These are phyloP conservation scores for Plectus sambesii DNA, from an alignment of 1,140 invertebrate species.

Conservation along the genomic window DNA sequence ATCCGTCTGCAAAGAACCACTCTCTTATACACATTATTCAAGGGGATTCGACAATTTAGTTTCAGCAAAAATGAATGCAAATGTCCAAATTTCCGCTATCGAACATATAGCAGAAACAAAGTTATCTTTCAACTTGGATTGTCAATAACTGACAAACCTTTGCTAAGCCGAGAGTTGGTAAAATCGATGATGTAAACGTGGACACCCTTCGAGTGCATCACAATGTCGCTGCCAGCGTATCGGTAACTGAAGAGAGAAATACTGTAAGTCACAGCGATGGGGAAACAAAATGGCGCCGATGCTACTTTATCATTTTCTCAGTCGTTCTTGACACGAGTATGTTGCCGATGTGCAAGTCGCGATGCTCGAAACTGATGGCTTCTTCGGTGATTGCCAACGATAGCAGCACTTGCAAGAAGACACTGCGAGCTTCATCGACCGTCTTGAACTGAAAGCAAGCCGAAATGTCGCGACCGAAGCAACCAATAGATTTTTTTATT, in stretches of 20 bases:
- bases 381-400: constrained; percentile 68
- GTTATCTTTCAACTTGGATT: constrained; percentile 8
- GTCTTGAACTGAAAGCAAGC: constrained; percentile 40
- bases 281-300: constrained; percentile 7
- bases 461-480: too few species aligned
- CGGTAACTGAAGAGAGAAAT: constrained; percentile 49
- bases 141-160: constrained; percentile 45
- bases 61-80: background rate
- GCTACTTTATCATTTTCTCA: constrained; percentile 1
- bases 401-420: constrained; percentile 47
- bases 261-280: background rate
- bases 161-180: constrained; percentile 67
- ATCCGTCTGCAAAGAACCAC: constrained; percentile 50
- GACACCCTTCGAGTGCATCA: constrained; percentile 51
- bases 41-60: background rate
- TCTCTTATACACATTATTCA: too few species aligned
- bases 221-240: constrained; percentile 50
- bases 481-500: too few species aligned
- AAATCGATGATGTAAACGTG: constrained; percentile 76
- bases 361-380: constrained; percentile 73
- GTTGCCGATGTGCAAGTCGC: constrained; percentile 85
- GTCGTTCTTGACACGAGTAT: constrained; percentile 57
- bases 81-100: background rate
- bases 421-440: constrained; percentile 28
- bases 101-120: too few species aligned